Conservation (phyloP, 2,113 vertebrate genomes). For the Paratilapia polleni region DNA sequence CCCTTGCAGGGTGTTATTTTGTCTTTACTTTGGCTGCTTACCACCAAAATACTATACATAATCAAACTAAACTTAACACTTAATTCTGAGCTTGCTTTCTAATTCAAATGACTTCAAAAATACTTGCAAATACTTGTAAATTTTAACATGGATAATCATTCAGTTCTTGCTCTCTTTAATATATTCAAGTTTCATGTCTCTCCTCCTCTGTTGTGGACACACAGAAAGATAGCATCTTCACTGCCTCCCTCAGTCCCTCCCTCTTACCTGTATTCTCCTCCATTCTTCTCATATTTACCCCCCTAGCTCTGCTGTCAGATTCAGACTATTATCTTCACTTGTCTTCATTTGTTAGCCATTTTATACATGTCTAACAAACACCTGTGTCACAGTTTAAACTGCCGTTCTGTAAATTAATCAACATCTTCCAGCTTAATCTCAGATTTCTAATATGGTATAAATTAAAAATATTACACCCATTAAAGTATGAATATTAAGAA, state of each 20-base stretch:
- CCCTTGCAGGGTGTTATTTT: neutral
- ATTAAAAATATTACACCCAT: neutral
- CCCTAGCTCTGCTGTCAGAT: neutral
- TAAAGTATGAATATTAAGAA: neutral
- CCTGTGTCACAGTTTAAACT: neutral
- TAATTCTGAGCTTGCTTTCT: neutral
- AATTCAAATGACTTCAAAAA: neutral
- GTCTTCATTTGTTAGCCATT: neutral
- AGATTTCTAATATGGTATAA: no score
- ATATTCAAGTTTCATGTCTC: neutral
- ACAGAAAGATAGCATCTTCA: neutral
- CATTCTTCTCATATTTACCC: neutral
- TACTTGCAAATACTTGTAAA: neutral
- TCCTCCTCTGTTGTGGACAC: neutral
- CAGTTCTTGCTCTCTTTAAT: rapidly evolving
- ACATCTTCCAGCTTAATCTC: neutral
- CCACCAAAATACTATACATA: neutral
- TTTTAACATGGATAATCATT: neutral
- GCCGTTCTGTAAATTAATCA: neutral
- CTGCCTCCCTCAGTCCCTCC: neutral
- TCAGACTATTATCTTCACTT: neutral
- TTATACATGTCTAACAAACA: neutral
- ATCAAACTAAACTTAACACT: neutral
- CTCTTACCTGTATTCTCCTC: neutral
- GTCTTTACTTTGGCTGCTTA: neutral